Percentiles rank a stretch among this genome's conserved stretches.
These are phyloP conservation scores for Calonectris borealis DNA, from an alignment of 2,113 vertebrate genomes.

Conservation along the genomic window DNA sequence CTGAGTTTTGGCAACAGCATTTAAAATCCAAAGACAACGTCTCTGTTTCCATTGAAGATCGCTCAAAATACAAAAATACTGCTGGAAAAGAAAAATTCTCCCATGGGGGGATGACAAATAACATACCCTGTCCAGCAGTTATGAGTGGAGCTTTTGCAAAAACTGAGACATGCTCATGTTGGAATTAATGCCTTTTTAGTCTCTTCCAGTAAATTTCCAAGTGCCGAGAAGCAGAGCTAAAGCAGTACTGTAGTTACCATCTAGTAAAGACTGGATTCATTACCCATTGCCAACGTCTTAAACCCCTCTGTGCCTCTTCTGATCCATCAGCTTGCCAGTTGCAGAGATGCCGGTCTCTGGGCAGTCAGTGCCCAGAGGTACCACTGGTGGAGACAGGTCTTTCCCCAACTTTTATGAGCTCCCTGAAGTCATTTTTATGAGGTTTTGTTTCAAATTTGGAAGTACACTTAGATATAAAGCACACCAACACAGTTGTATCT, in stretches of 20 bases:
- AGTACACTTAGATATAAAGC: fast-evolving
- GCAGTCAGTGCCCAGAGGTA: not conserved
- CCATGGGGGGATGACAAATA: fast-evolving
- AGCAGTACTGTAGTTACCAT: not conserved
- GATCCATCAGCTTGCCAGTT: not conserved
- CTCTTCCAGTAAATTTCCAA: not conserved
- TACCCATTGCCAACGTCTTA: not conserved
- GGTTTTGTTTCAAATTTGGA: not conserved
- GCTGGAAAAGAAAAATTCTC: not conserved
- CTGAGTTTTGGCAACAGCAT: not conserved
- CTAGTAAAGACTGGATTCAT: not conserved
- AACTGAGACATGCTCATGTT: fast-evolving
- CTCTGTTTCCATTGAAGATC: not conserved
- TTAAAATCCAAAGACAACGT: fast-evolving
- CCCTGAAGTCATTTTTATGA: not conserved
- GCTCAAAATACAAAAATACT: not conserved
- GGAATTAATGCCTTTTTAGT: not conserved
- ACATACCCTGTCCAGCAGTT: not conserved
- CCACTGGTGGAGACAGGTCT: not conserved
- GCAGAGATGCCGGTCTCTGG: not conserved
- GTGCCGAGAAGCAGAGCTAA: not conserved
- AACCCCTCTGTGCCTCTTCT: not conserved
- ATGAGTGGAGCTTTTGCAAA: not conserved
- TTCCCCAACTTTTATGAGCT: not conserved
- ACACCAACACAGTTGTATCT: not conserved